Evolutionary conservation across 2,113 vertebrate genomes (phyloP).

Genomic region (Gnathonemus echidnorhynchus): DNA sequence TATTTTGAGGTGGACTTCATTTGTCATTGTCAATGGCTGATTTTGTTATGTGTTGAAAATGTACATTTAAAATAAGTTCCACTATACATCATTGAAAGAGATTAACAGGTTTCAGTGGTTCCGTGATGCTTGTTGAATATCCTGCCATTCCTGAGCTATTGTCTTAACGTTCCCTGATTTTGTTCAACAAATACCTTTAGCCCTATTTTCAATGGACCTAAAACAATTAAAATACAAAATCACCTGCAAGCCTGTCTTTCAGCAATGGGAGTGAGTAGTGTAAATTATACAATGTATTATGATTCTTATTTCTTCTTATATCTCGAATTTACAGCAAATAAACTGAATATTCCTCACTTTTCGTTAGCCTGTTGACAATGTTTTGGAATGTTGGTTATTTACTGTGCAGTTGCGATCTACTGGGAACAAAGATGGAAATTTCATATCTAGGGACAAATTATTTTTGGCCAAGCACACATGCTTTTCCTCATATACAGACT

Average conservation of each 20-base stretch:
- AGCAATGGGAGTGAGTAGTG: neutral
- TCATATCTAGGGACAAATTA: conserved; percentile 35
- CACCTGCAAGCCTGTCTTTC: conserved; percentile 26
- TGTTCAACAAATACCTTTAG: conserved; percentile 53
- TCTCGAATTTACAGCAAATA: neutral
- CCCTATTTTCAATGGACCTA: conserved; percentile 38
- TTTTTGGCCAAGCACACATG: conserved; percentile 53
- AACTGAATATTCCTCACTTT: neutral
- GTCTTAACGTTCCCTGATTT: conserved; percentile 44
- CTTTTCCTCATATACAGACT: conserved; percentile 70
- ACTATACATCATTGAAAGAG: conserved; percentile 9
- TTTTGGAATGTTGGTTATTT: neutral
- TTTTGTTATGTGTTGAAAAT: conserved; percentile 11
- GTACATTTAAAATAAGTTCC: conserved; percentile 17
- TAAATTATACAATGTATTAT: neutral
- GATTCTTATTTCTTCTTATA: neutral
- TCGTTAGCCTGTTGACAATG: neutral
- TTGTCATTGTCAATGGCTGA: conserved; percentile 11
- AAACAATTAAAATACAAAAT: conserved; percentile 39
- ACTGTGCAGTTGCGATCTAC: neutral
- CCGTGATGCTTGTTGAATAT: conserved; percentile 41
- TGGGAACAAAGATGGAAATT: conserved; percentile 36
- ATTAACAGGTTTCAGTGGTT: conserved; percentile 36
- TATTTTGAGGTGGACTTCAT: conserved; percentile 14
- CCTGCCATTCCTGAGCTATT: conserved; percentile 57